Evolutionary conservation across 2,888 invertebrate species (phyloP).

Genomic region (Cryptophagus acutangulus): DNA sequence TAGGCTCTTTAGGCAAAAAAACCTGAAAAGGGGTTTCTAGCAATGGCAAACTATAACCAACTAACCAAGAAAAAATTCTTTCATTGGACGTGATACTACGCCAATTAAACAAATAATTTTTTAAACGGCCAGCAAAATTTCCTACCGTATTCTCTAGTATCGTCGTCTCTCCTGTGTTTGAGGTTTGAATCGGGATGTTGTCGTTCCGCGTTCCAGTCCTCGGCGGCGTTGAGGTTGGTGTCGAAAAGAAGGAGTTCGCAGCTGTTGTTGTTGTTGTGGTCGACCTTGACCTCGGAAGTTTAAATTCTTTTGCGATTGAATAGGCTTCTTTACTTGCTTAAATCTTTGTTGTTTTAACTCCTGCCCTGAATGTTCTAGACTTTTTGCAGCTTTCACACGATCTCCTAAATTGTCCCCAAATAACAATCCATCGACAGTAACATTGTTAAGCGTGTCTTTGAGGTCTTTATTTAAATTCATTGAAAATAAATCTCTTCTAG

Average conservation of each 20-base stretch:
- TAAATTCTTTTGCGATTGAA: constrained; percentile 7
- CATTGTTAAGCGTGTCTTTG: constrained; percentile 10
- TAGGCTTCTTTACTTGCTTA: neutral
- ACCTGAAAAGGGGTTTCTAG: constrained; percentile 4
- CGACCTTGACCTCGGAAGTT: neutral
- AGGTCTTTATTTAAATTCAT: constrained; percentile 11
- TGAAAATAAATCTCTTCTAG: constrained; percentile 5
- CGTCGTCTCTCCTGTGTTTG: neutral
- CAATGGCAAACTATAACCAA: constrained; percentile 13
- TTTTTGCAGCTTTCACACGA: neutral
- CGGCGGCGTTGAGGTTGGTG: neutral
- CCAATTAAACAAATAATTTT: constrained; percentile 2
- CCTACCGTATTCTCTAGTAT: neutral
- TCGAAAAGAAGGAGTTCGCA: neutral
- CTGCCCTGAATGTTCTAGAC: neutral
- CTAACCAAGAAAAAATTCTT: constrained; percentile 13
- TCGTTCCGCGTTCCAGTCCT: neutral
- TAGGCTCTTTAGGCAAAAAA: constrained; percentile 2
- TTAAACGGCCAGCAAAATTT: neutral
- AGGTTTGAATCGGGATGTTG: too few relatives aligned
- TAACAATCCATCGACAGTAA: constrained; percentile 4
- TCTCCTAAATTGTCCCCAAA: constrained; percentile 11
- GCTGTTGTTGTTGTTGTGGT: neutral
- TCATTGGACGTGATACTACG: constrained; percentile 12
- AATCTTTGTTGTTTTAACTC: neutral